These are phyloP conservation scores for Piaya cayana DNA, from an alignment of 2,113 vertebrate species.

Conservation along the genomic window DNA sequence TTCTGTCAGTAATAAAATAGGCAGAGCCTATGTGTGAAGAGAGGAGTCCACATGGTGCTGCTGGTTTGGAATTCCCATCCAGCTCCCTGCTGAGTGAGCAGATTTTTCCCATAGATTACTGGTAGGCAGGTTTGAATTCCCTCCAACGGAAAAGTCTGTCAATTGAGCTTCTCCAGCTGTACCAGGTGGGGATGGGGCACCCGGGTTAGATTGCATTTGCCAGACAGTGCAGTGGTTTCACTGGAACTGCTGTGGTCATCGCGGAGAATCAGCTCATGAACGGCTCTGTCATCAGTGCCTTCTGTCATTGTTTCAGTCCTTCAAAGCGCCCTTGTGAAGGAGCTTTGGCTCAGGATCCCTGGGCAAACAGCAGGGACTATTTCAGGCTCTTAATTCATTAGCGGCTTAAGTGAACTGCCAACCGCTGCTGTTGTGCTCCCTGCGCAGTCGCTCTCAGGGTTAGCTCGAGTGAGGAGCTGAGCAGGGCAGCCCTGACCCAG, in stretches of 20 bases:
- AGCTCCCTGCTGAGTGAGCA: not conserved
- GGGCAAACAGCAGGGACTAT: not conserved
- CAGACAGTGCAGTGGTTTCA: not conserved
- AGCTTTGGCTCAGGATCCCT: not conserved
- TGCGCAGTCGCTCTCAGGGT: not conserved
- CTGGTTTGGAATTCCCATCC: not conserved
- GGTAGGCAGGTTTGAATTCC: not conserved
- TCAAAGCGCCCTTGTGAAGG: not conserved
- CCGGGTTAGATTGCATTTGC: fast-evolving
- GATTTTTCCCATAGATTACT: not conserved
- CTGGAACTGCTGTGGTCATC: not conserved
- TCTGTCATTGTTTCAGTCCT: not conserved
- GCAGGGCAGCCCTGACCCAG: fast-evolving
- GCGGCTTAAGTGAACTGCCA: not conserved
- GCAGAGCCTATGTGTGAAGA: not conserved
- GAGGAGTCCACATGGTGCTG: fast-evolving
- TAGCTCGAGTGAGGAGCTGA: not conserved
- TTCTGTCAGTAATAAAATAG: not conserved
- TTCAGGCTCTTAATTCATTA: not conserved
- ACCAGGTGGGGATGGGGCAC: not conserved
- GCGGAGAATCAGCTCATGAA: not conserved
- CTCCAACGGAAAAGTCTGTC: not conserved
- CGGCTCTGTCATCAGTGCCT: not conserved
- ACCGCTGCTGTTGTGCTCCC: not conserved
- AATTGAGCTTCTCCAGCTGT: not conserved